Base-by-base conservation (phyloP, 2,797 vertebrate species). In the Hippocampus kuda region DNA sequence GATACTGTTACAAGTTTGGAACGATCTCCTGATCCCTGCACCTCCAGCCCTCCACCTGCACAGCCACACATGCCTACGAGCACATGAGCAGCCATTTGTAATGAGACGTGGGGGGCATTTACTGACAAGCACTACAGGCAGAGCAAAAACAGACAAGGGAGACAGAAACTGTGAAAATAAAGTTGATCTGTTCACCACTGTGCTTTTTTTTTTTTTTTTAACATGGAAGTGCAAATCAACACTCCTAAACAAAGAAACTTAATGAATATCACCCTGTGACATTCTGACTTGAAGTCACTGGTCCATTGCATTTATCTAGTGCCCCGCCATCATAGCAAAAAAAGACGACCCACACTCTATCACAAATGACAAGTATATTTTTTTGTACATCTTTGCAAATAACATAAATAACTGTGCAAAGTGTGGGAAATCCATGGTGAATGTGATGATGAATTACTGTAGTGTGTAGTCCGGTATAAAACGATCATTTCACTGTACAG, bases 231-330 rank as follows among this genome's bases (percentile, higher is more conserved):
- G 46, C 24, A 67, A 26, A 72, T 74, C 72, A 72, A 72, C 76
- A 71, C 79, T 75, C 70, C 51, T 30, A 78, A 83, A 68, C 70
- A 60, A 59, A 70, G 46, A 41, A 42, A 69, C 68, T 73, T 78
- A 76, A 81, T 80, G 68, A 57, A 75, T 60, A 70, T 73, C 71
- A 41, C 20, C 65, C 66, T 69, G 51, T n/a, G 73, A 71, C 68
- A 56, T 70, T 83, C 78, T 83, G 78, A 83, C 83, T 78, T 79
- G 66, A 78, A 87, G 76, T 80, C 71, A 84, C 74, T 68, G 81
- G 77, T 81, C 76, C 75, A 64, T 76, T 80, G 70, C 78, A 74
- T 80, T 80, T 81, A 74, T 84, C 81, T 80, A 7, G 77, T 81
- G 48, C 16, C 16, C 18, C 48, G 2, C 16, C 12, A 49, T 49